These are phyloP conservation scores for Auanema sp. DNA, from an alignment of 2,888 invertebrate species.

Conservation along the genomic window DNA sequence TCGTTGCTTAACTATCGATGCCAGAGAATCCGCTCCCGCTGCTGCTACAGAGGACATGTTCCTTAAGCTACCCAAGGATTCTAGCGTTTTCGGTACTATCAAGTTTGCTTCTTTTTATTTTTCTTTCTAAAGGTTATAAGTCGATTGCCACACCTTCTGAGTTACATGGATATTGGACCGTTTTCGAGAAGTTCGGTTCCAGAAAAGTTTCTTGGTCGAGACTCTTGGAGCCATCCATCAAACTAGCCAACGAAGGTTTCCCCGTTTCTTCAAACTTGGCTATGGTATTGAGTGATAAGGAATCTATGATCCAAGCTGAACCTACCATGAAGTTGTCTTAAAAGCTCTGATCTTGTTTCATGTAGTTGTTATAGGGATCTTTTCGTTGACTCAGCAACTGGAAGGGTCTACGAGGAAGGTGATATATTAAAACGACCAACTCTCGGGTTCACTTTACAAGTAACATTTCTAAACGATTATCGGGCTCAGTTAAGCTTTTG, in stretches of 20 bases:
- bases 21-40: conserved; percentile 67
- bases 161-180: conserved; percentile 62
- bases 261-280: conserved; percentile 61
- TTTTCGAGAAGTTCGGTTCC: conserved; percentile 57
- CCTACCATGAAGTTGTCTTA: conserved; percentile 48
- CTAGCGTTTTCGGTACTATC: neutral
- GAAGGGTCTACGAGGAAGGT: conserved; percentile 61
- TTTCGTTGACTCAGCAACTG: conserved; percentile 60
- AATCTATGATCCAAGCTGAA: conserved; percentile 53
- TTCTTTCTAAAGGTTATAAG: conserved; percentile 37
- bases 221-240: conserved; percentile 54
- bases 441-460: conserved; percentile 54
- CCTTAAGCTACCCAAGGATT: conserved; percentile 31
- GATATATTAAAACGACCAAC: conserved; percentile 59
- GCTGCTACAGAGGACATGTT: conserved; percentile 69
- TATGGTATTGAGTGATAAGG: conserved; percentile 54
- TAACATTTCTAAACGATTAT: conserved; percentile 10
- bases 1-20: conserved; percentile 64
- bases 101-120: neutral
- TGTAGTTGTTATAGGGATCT: conserved; percentile 38
- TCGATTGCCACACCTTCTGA: conserved; percentile 63
- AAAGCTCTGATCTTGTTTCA: neutral
- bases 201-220: conserved; percentile 48
- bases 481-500: conserved; percentile 29
- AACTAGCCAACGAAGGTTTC: conserved; percentile 52